Evolutionary conservation across 2,888 invertebrate genomes (phyloP), one percentile per base, ranked within the genome.

Genomic region (Druceiella hillmani): DNA sequence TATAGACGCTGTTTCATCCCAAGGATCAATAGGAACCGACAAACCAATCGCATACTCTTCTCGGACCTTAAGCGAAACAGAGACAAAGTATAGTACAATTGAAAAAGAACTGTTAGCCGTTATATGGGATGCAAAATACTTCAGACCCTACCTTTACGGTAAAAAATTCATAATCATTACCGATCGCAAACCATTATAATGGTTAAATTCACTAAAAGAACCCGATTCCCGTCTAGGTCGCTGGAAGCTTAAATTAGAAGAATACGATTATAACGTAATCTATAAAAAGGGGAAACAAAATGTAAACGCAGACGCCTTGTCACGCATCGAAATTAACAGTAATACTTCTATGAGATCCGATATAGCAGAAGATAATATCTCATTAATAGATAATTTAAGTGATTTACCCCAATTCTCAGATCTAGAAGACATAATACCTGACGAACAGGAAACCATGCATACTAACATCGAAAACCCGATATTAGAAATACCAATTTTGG

Each of bases 21-120:
- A 50, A 40, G 43, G 38, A 3, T 9, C 17, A 36, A 3, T 35
- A 15, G 36, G 33, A 3, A 22, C 29, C 2, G 44, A 37, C 16
- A 16, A 41, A 13, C 54, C 52, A 1, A 40, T 55, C 3, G 49
- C 49, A n/a, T 54, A 48, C 38, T 45, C 50, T 0, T 50, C 49
- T 4, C 17, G 53, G 11, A 47, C 48, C 1, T 33, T 51, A 7
- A 46, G 41, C 10, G 17, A 32, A 7, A 36, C 47, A 0, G 48
- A 53, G 45, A 22, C 12, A 5, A 52, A 46, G 11, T 53, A 55
- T 27, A 39, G 38, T 4, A 50, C 50, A 1, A 49, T 44, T 2
- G 44, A 44, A n/a, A 41, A 41, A 13, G 41, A 38, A 16, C 16
- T 44, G 9, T 27, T 41, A 6, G 39, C 41, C 6, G 33, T 41